Evolutionary conservation across 2,797 vertebrate genomes (phyloP).

Genomic region (Aldrovandia affinis): DNA sequence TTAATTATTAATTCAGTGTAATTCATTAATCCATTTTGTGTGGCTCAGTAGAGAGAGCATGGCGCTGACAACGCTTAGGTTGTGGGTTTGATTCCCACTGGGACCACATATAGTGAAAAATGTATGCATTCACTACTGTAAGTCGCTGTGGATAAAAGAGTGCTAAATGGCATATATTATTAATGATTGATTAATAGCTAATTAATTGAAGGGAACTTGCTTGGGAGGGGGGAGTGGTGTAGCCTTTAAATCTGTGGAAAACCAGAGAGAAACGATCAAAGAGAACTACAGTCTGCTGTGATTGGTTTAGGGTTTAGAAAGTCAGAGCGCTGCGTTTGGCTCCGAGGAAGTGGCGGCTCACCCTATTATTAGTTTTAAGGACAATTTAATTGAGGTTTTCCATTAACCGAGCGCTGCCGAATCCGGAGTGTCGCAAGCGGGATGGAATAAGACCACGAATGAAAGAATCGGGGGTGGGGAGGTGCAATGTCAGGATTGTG

Average conservation of each 20-base stretch:
- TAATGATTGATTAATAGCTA: too few relatives aligned
- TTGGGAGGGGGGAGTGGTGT: too few relatives aligned
- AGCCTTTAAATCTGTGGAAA: not conserved
- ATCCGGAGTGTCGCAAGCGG: not conserved
- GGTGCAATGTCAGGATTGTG: slow-evolving; percentile 10
- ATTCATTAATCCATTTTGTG: too few relatives aligned
- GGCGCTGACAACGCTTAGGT: too few relatives aligned
- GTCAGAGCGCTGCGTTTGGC: not conserved
- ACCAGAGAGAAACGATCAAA: not conserved
- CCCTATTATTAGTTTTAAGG: slow-evolving; percentile 15
- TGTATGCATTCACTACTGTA: too few relatives aligned
- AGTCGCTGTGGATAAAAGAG: too few relatives aligned
- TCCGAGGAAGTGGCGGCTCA: not conserved
- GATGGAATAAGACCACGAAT: not conserved
- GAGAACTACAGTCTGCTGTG: not conserved
- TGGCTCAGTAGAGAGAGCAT: too few relatives aligned
- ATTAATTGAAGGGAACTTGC: too few relatives aligned
- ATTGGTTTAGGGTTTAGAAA: not conserved
- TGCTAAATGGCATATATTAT: too few relatives aligned
- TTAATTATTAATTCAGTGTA: too few relatives aligned
- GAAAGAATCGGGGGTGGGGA: not conserved
- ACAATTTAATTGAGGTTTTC: slow-evolving; percentile 7
- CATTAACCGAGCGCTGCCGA: not conserved
- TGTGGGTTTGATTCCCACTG: too few relatives aligned
- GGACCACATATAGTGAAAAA: too few relatives aligned